Evolutionary conservation across 2,797 vertebrate genomes (phyloP).

Genomic region (Chelon labrosus): DNA sequence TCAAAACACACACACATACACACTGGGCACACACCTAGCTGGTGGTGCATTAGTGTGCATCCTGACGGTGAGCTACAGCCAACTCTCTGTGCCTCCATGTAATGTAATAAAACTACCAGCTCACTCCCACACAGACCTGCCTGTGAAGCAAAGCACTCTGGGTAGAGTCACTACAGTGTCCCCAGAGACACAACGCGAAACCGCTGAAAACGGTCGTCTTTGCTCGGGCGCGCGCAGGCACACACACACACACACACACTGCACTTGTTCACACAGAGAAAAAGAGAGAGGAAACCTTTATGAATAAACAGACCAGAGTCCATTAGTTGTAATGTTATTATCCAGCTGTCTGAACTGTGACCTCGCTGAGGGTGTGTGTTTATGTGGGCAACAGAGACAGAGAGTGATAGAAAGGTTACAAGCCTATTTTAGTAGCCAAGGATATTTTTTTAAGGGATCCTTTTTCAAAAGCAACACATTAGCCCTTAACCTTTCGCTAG

Average conservation of each 20-base stretch:
- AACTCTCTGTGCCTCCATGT: constrained; percentile 68
- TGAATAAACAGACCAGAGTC: constrained; percentile 78
- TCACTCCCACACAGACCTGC: constrained; percentile 72
- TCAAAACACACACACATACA: constrained; percentile 23
- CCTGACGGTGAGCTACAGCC: constrained; percentile 64
- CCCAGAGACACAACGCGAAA: constrained; percentile 75
- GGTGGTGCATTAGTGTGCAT: constrained; percentile 45
- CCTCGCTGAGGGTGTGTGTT: constrained; percentile 61
- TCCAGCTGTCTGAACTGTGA: constrained; percentile 74
- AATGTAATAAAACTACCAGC: constrained; percentile 78
- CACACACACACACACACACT: constrained; percentile 24
- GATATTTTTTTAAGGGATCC: constrained; percentile 23
- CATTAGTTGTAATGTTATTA: constrained; percentile 77
- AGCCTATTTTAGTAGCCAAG: constrained; percentile 47
- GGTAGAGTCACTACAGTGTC: constrained; percentile 76
- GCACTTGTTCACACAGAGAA: constrained; percentile 43
- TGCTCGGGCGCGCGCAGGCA: neutral
- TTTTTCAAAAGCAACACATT: constrained; percentile 49
- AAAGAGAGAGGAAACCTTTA: constrained; percentile 60
- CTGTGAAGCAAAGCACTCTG: constrained; percentile 79
- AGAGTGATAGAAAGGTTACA: constrained; percentile 49
- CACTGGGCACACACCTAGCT: constrained; percentile 28
- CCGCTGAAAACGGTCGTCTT: constrained; percentile 58
- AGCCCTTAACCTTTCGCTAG: constrained; percentile 37
- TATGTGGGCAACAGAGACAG: constrained; percentile 33